Evolutionary conservation across 2,888 invertebrate species (phyloP), one percentile per base, ranked within the genome.

Genomic region (Chrysomela aeneicollis): DNA sequence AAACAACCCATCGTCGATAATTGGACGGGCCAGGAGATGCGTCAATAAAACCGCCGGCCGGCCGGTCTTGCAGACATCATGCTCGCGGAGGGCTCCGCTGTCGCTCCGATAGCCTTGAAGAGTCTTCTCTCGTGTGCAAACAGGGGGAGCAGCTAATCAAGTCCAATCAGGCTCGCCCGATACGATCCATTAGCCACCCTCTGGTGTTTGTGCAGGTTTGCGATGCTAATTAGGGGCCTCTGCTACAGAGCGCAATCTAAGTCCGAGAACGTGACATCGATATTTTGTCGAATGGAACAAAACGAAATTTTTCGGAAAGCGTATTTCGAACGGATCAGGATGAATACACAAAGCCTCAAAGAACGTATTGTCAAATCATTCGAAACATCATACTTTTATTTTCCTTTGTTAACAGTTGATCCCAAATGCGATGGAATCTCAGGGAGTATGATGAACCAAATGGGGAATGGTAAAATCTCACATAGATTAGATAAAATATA

Each of bases 141-240:
- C 80, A 80, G 73, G 74, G 78, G 79, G 81, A 83, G 80, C 84
- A 85, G 83, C 85, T 86, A 87, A 87, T 87, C 86, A 86, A 84
- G 84, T 84, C 82, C 85, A 86, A 86, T 87, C 86, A 85, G 84
- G 81, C 81, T 79, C 82, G 84, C 82, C 82, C 84, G 82, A 83
- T 84, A 83, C 81, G 82, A 82, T 82, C 84, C 84, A 84, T 85
- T 84, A 83, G 81, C 82, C 82, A 79, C 79, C 77, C 81, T 42
- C 78, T 78, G 78, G 80, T 82, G 82, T 82, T 82, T 82, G 81
- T 78, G 80, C 79, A 80, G 80, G 79, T 82, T 81, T 81, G 78
- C 76, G 77, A 81, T 81, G 80, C 79, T 82, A 82, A 82, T 82
- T 82, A 80, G 26, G 6, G 6, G 79, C 78, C 76, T 75, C 75